Base-by-base conservation (phyloP, 1,140 invertebrate genomes). In the Eueides isabella region DNA sequence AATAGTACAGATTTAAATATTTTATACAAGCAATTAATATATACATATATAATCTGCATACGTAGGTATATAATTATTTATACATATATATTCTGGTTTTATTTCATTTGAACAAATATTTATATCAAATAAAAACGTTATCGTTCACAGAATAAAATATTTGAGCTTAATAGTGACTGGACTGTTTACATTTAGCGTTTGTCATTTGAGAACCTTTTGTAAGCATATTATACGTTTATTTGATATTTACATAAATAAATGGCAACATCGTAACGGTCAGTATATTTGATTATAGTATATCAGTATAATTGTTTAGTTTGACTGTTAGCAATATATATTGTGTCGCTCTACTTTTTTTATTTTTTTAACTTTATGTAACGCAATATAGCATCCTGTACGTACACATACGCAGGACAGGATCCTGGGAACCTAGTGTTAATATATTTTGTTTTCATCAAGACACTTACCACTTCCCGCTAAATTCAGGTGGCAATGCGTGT, bases 191-290 rank as follows among this genome's bases (percentile, higher is more conserved):
- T 26, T 55, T 11, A 11, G 23, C 48, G 48, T 55, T 23, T 55
- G 48, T 55, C 48, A 55, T 55, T 55, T 55, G 48, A 55, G 7
- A 55, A 23, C 23, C 26, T 55, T 55, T 55, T 12, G 48, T 26
- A 55, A 55, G 26, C 23, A 55, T 48, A 48, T 55, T 55, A 55
- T 55, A 23, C 23, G 19, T 7, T 55, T 26, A 3, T 55, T 55
- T 55, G 3, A 55, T 55, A 55, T 26, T 26, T 23, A 12, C 4
- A 23, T 55, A 55, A 3, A 26, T 11, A 55, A 55, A 55, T 12
- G 9, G 48, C 9, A 0, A 55, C 5, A 2, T 44, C 41, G 19
- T 55, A 55, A 55, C 48, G 23, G 48, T 26, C 3, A 14, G 48
- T 23, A 26, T 26, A 12, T 55, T 55, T 12, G 23, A 55, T 55